Evolutionary conservation across 2,888 invertebrate genomes (phyloP).

Genomic region (Nyleta sp.): DNA sequence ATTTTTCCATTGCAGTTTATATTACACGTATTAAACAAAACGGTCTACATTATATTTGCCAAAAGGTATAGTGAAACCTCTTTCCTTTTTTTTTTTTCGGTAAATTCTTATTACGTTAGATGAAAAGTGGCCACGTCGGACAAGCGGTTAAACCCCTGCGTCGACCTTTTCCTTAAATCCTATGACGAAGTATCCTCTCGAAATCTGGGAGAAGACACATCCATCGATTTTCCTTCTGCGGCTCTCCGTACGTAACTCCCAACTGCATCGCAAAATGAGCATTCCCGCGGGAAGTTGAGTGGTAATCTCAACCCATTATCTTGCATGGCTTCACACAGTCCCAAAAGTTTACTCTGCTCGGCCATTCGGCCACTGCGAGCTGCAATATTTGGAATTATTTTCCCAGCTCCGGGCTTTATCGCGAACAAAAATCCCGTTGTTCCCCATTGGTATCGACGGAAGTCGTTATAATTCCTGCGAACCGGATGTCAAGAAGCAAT

Average conservation of each 20-base stretch:
- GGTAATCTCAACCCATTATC: conserved; percentile 48
- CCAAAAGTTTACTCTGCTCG: conserved; percentile 30
- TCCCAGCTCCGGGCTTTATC: conserved; percentile 5
- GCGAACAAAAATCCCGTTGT: neutral
- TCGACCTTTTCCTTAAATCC: conserved; percentile 27
- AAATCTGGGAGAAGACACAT: conserved; percentile 23
- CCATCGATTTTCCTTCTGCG: conserved; percentile 39
- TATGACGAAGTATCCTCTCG: conserved; percentile 28
- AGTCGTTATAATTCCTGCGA: neutral
- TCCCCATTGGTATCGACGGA: neutral
- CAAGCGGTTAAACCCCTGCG: conserved; percentile 6
- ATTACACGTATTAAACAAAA: no score
- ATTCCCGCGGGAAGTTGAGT: conserved; percentile 30
- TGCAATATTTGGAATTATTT: conserved; percentile 13
- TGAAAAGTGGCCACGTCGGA: conserved; percentile 15
- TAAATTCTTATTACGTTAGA: conserved; percentile 2
- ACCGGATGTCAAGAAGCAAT: neutral
- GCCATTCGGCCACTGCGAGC: neutral
- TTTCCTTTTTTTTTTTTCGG: neutral
- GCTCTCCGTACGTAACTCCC: neutral
- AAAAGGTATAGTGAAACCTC: neutral
- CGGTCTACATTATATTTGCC: neutral
- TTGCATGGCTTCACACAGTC: conserved; percentile 27
- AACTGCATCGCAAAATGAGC: conserved; percentile 40
- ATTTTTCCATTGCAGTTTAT: no score